Percentiles rank a stretch among this genome's conserved stretches.
These are phyloP conservation scores for Galagoides demidoff DNA, from an alignment of 2,797 vertebrate species.

Conservation along the genomic window DNA sequence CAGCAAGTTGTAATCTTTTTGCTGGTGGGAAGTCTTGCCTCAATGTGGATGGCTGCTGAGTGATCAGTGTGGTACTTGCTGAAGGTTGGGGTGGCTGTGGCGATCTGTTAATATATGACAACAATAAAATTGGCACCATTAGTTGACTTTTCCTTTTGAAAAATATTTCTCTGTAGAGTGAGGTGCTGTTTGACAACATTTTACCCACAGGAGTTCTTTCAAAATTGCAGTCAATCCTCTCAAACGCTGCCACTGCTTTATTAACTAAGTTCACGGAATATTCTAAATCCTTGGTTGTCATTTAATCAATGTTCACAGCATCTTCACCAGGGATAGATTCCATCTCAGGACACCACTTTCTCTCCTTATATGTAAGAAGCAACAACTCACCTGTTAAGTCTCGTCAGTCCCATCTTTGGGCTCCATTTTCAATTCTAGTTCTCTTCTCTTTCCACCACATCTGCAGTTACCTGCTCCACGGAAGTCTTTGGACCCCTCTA, in stretches of 20 bases:
- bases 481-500: not conserved
- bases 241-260: not conserved
- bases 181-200: not conserved
- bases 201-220: not conserved
- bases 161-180: not conserved
- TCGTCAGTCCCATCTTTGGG: not conserved
- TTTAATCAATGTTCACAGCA: not conserved
- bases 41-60: not conserved
- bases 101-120: not conserved
- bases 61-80: not conserved
- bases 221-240: not conserved
- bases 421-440: not conserved
- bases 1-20: not conserved
- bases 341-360: too few relatives aligned
- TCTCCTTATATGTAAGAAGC: too few relatives aligned
- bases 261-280: not conserved
- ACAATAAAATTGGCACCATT: not conserved
- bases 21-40: not conserved
- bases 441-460: not conserved
- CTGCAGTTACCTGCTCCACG: not conserved
- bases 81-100: not conserved
- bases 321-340: too few relatives aligned
- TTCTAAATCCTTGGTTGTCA: not conserved
- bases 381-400: too few relatives aligned
- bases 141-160: not conserved